Percentiles rank a stretch among this genome's conserved stretches.
phyloP scores from a whole-genome alignment of 2,888 invertebrate species.

The Bimastos eiseni region DNA sequence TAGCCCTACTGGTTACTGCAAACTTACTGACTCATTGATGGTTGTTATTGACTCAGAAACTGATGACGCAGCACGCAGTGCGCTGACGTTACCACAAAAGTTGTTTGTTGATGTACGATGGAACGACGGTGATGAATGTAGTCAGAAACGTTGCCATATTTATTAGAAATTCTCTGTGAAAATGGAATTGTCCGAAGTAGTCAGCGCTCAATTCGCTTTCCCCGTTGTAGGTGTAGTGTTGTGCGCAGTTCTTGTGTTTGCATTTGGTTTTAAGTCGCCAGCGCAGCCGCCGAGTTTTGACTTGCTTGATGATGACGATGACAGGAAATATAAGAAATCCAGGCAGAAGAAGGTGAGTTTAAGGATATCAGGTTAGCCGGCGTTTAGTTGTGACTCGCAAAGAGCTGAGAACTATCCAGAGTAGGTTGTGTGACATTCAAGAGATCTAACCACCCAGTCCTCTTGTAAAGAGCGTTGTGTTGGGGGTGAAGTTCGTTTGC shows the following conservation, averaged over 20 bases:
- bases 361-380: background rate
- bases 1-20: too few species aligned
- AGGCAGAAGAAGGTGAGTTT: constrained; percentile 35
- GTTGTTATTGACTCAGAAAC: background rate
- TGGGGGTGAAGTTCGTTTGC: background rate
- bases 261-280: constrained; percentile 78
- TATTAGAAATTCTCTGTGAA: constrained; percentile 4
- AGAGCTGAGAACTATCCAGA: background rate
- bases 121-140: background rate
- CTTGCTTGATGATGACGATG: constrained; percentile 34
- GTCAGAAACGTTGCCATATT: constrained; percentile 23
- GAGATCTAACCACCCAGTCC: background rate
- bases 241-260: constrained; percentile 75
- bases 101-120: background rate
- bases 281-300: constrained; percentile 70
- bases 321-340: constrained; percentile 31
- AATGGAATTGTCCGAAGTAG: constrained; percentile 58
- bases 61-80: constrained; percentile 13
- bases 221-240: constrained; percentile 72
- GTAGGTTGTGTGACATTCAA: background rate
- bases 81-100: background rate
- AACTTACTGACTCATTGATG: too few species aligned
- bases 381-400: background rate
- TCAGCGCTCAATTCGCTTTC: constrained; percentile 66
- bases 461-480: background rate